Percentiles rank a stretch among this genome's conserved stretches.
Evolutionary conservation across 2,797 vertebrate genomes (phyloP).

Genomic region (Cygnus olor): DNA sequence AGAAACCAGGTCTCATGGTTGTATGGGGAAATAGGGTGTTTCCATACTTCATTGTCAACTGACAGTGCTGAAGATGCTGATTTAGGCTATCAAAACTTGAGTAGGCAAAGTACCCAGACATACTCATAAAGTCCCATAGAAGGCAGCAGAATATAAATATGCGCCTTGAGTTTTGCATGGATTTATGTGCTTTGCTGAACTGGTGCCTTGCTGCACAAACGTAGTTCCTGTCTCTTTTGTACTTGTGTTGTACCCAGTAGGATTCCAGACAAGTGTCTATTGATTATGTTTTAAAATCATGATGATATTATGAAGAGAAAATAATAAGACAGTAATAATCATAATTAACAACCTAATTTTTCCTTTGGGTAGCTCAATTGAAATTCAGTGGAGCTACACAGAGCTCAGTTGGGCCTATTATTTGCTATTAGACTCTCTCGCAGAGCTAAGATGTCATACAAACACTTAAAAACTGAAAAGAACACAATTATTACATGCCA

Average conservation of each 20-base stretch:
- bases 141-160: background rate
- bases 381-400: background rate
- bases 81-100: background rate
- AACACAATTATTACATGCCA: background rate
- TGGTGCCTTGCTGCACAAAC: background rate
- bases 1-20: background rate
- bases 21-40: rapidly evolving
- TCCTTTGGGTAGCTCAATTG: background rate
- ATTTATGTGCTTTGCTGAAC: background rate
- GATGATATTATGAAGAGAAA: background rate
- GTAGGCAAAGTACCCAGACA: background rate
- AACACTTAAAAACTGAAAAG: conserved; percentile 33
- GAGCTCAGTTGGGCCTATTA: background rate
- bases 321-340: background rate
- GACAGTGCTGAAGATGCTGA: background rate
- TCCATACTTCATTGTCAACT: background rate
- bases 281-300: conserved; percentile 40
- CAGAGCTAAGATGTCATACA: background rate
- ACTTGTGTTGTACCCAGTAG: background rate
- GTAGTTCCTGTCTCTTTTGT: background rate
- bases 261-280: background rate
- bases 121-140: background rate
- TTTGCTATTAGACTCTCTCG: conserved; percentile 12
- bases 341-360: conserved; percentile 7
- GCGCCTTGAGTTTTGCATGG: background rate